phyloP scores from a whole-genome alignment of 2,888 invertebrate genomes.

The Alcis repandata region DNA sequence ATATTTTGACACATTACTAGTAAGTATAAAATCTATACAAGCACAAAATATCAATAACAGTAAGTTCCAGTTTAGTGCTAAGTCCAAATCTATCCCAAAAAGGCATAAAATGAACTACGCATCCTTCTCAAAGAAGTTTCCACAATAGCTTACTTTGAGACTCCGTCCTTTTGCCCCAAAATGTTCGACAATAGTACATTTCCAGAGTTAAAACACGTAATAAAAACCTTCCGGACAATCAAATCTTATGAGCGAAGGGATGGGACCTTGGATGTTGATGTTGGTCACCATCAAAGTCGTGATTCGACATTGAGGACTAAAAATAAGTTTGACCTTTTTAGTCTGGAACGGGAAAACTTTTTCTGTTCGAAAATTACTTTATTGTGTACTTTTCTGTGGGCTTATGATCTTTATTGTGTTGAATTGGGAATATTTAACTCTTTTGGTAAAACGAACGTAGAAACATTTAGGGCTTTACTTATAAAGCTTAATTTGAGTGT shows the following conservation, averaged over 20 bases:
- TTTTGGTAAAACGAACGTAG: too few species aligned
- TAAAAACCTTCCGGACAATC: constrained; percentile 31
- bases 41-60: neutral
- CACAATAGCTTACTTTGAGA: neutral
- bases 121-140: neutral
- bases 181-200: constrained; percentile 21
- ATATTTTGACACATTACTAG: too few species aligned
- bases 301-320: constrained; percentile 12
- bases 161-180: constrained; percentile 5
- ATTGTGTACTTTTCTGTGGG: too few species aligned
- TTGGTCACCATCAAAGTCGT: constrained; percentile 7
- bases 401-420: too few species aligned
- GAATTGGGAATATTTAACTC: too few species aligned
- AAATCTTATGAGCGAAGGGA: constrained; percentile 21
- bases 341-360: neutral
- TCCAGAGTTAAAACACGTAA: constrained; percentile 6
- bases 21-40: neutral
- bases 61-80: neutral
- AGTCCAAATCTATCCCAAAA: neutral
- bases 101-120: neutral
- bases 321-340: constrained; percentile 12
- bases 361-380: neutral
- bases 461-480: too few species aligned
- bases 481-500: too few species aligned
- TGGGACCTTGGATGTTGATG: constrained; percentile 5